Percentiles rank a stretch among this genome's conserved stretches.
These are phyloP conservation scores for Rhodinocichla rosea DNA, from an alignment of 2,113 vertebrate species.

Conservation along the genomic window DNA sequence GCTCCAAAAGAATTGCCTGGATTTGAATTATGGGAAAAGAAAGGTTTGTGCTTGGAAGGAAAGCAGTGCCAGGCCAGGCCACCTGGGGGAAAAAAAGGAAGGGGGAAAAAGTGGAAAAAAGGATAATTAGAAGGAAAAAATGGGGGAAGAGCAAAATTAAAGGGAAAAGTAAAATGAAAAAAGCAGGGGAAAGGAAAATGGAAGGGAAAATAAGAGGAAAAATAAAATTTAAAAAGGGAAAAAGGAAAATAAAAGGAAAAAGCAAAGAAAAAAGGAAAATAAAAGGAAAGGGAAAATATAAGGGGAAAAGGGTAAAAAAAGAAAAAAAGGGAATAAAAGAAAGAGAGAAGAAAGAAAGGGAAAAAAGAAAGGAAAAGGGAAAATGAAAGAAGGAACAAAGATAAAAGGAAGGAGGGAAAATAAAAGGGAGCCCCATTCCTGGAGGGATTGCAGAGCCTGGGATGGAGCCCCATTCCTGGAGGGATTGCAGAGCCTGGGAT, in stretches of 20 bases:
- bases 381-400: too few species aligned
- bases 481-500: fast-evolving
- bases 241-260: background rate
- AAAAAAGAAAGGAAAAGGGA: background rate
- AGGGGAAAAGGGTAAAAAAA: background rate
- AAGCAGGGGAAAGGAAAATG: background rate
- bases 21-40: fast-evolving
- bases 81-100: fast-evolving
- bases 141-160: background rate
- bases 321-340: background rate
- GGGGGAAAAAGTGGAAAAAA: fast-evolving
- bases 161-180: background rate
- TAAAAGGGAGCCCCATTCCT: background rate
- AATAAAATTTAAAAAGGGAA: background rate
- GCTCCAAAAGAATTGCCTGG: background rate
- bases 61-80: background rate
- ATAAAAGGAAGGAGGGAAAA: background rate
- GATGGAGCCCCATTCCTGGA: background rate
- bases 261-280: background rate
- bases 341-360: too few species aligned
- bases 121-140: background rate
- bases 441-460: background rate
- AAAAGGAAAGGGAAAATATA: too few species aligned
- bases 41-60: background rate
- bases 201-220: background rate